These are phyloP conservation scores for Lithodes maja DNA, from an alignment of 2,888 invertebrate species.

Conservation along the genomic window DNA sequence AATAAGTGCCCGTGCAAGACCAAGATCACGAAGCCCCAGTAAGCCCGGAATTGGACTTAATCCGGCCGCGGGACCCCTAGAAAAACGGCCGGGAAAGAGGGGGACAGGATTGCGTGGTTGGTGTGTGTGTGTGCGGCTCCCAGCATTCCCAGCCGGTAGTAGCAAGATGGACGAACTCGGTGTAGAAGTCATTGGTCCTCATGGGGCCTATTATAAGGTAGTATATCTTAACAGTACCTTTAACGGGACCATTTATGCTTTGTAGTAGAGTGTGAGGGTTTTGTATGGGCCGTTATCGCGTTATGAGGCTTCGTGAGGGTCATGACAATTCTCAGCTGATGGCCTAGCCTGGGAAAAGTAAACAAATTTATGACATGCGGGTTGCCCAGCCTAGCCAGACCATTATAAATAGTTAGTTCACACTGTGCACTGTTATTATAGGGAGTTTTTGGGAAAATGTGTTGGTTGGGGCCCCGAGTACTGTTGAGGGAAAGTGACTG, in stretches of 20 bases:
- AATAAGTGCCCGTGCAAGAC: background rate
- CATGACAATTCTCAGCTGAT: slow-evolving; percentile 45
- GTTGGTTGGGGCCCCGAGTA: too few species aligned
- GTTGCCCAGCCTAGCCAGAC: background rate
- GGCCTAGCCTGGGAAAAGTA: slow-evolving; percentile 27
- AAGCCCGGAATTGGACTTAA: background rate
- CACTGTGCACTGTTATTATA: too few species aligned
- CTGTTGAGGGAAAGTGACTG: too few species aligned
- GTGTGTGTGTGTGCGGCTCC: background rate
- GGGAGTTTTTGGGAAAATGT: too few species aligned
- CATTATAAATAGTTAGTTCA: background rate
- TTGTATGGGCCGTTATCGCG: background rate
- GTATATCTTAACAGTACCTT: background rate
- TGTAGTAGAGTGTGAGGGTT: background rate
- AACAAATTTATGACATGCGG: slow-evolving; percentile 37
- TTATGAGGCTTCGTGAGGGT: background rate
- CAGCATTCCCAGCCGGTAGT: slow-evolving; percentile 64
- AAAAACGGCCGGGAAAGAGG: too few species aligned
- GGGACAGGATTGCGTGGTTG: slow-evolving; percentile 10
- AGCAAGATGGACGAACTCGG: slow-evolving; percentile 70
- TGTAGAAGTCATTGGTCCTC: slow-evolving; percentile 69
- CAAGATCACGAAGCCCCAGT: background rate
- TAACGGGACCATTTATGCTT: background rate
- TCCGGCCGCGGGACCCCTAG: background rate
- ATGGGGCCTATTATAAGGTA: slow-evolving; percentile 71